Base-by-base conservation (phyloP, 1,140 invertebrate species). In the Luehdorfia chinensis region DNA sequence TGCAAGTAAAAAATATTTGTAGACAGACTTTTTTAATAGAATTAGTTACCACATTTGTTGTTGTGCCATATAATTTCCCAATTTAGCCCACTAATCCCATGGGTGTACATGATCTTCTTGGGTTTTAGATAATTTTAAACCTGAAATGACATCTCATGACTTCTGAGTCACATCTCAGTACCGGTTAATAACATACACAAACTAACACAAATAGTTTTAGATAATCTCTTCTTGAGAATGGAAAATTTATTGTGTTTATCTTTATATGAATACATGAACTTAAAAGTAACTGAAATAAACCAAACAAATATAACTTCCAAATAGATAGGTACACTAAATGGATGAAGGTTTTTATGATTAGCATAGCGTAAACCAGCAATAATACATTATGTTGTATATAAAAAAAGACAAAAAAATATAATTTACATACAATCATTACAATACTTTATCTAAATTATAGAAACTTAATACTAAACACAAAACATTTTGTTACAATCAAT, bases 91-190 rank as follows among this genome's bases (percentile, higher is more conserved):
- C 60, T 66, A 67, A 65, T 62, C 55, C 66, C 61, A 58, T 66
- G 66, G 61, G 56, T 52, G 66, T 50, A 71, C 66, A 72, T 73
- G 66, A 67, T 77, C 72, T 75, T 70, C 72, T 55, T 47, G 39
- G 23, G 55, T 54, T 59, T 60, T 59, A 58, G 51, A 59, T 50
- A 55, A 11, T 43, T 58, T 57, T 66, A 33, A 60, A 75, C 74
- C 78, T 79, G 75, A 70, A 83, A 83, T 74, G 55, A 75, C 51
- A 73, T 68, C 65, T 73, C 56, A 63, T 31, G 64, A 64, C 66
- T 62, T 54, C 53, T 44, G 41, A 54, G 61, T 50, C 55, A n/a
- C n/a, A 66, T 55, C 57, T 63, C 62, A 61, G 34, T 56, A 46
- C 47, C 55, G 33, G 54, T 70, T 61, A 67, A 63, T 63, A 50